Base-by-base conservation (phyloP, 2,888 invertebrate species). In the Cataglyphis albicans region DNA sequence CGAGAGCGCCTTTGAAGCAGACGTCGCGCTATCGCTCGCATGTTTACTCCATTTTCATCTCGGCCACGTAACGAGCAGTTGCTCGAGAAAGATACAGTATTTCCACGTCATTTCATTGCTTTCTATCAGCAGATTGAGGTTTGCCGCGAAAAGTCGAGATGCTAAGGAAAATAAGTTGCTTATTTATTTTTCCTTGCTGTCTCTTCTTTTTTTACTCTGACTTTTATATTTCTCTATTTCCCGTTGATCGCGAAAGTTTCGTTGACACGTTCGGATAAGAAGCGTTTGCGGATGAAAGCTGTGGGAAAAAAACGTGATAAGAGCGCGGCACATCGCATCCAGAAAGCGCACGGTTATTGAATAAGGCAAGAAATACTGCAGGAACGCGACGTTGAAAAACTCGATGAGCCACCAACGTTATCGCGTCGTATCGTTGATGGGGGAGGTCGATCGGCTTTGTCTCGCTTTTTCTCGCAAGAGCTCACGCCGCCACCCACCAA, bases 211-310 rank as follows among this genome's bases (percentile, higher is more conserved):
- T 12, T 44, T 12, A 7, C 15, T 44, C 10, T 38, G 21, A 25
- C 25, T 59, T 70, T 64, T 48, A 55, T 59, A 70, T 80, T 72
- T 68, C n/a, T 48, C 29, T 57, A 48, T 80, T 72, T 21, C 44
- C 35, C 64, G 52, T 38, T 29, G 64, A 83, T 85, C 78, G 76
- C 10, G 75, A 81, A 86, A 84, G 82, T 88, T 87, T 82, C 48
- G 70, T 78, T 67, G 41, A 25, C 21, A 48, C 25, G 38, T 70
- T 44, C 70, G 85, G 65, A 55, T 41, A 48, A 57, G 70, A 70
- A 65, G 64, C 18, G 59, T 72, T 59, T 59, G 29, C 38, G 63
- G 61, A 76, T 29, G 48, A 73, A 73, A 81, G 52, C 61, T 18
- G 15, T 10, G 4, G 12, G n/a, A 35, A 29, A 15, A 35, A 29